phyloP scores from a whole-genome alignment of 64 coral and sea anemone genomes.

The Porites australiensis region DNA sequence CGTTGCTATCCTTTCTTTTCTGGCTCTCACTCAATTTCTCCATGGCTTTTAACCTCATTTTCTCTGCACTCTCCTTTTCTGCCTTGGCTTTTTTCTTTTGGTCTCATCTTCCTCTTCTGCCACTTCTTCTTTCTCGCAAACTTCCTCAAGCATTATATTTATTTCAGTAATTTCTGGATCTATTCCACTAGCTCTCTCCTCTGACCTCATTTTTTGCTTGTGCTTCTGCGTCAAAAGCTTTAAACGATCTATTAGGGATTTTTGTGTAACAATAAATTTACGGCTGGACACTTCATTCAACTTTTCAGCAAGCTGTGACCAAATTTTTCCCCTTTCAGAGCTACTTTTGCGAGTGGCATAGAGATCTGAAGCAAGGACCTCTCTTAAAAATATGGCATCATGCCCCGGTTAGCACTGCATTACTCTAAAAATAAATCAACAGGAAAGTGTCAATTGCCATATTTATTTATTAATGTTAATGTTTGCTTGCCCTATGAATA shows the following conservation, averaged over 20 bases:
- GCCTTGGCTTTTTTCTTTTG: slow-evolving; percentile 30
- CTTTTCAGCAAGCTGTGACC: slow-evolving; percentile 33
- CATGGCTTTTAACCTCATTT: slow-evolving; percentile 77
- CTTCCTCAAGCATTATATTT: slow-evolving; percentile 55
- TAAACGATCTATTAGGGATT: slow-evolving; percentile 38
- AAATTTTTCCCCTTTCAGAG: slow-evolving; percentile 41
- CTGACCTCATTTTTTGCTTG: slow-evolving; percentile 44
- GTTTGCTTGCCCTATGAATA: too few relatives aligned
- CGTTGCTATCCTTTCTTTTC: slow-evolving; percentile 67
- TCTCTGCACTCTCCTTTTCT: slow-evolving; percentile 57
- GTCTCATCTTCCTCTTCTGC: slow-evolving; percentile 39
- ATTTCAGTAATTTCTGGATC: slow-evolving; percentile 42
- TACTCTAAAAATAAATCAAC: slow-evolving; percentile 44
- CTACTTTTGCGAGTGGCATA: slow-evolving; percentile 43
- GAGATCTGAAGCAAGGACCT: slow-evolving; percentile 51
- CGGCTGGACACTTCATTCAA: slow-evolving; percentile 29
- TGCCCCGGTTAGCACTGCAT: slow-evolving; percentile 48
- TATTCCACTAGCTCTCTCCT: slow-evolving; percentile 42
- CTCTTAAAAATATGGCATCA: slow-evolving; percentile 53
- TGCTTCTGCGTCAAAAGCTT: slow-evolving; percentile 26
- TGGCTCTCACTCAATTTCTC: slow-evolving; percentile 73
- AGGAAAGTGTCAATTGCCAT: too few relatives aligned
- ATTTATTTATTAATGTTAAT: too few relatives aligned
- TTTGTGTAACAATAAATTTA: slow-evolving; percentile 44
- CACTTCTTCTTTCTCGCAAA: slow-evolving; percentile 69